phyloP scores from a whole-genome alignment of 2,113 vertebrate genomes.

The Typhlomys cinereus region DNA sequence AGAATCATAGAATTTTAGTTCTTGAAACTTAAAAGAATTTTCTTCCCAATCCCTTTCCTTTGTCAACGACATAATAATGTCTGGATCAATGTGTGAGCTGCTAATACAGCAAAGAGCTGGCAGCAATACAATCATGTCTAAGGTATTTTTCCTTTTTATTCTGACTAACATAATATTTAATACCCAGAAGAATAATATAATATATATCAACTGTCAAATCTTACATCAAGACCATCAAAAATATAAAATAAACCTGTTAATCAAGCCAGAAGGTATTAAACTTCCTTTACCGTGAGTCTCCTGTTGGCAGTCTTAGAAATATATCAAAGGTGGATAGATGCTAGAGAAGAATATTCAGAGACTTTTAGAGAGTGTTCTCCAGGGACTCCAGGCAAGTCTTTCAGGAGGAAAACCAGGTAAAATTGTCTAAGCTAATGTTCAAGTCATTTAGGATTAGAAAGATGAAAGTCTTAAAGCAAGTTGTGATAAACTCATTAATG shows the following conservation, averaged over 20 bases:
- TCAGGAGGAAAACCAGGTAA: neutral
- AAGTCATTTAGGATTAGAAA: neutral
- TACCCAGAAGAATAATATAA: neutral
- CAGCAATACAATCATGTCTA: neutral
- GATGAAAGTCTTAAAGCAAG: neutral
- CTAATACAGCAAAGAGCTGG: neutral
- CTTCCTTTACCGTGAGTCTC: neutral
- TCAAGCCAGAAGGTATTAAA: neutral
- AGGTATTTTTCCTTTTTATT: neutral
- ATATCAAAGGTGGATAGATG: neutral
- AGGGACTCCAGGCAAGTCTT: neutral
- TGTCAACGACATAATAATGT: neutral
- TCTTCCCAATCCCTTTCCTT: neutral
- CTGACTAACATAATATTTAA: neutral
- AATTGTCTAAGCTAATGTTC: neutral
- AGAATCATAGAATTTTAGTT: slow-evolving; percentile 1
- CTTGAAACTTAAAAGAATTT: neutral
- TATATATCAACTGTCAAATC: neutral
- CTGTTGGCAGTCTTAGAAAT: neutral
- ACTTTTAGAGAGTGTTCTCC: neutral
- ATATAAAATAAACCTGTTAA: neutral
- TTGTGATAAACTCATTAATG: neutral
- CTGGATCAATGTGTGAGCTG: neutral
- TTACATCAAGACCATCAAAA: neutral
- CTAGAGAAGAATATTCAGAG: neutral